Evolutionary conservation across 2,113 vertebrate species (phyloP), one percentile per base, ranked within the genome.

Genomic region (Dolichotis patagonum): DNA sequence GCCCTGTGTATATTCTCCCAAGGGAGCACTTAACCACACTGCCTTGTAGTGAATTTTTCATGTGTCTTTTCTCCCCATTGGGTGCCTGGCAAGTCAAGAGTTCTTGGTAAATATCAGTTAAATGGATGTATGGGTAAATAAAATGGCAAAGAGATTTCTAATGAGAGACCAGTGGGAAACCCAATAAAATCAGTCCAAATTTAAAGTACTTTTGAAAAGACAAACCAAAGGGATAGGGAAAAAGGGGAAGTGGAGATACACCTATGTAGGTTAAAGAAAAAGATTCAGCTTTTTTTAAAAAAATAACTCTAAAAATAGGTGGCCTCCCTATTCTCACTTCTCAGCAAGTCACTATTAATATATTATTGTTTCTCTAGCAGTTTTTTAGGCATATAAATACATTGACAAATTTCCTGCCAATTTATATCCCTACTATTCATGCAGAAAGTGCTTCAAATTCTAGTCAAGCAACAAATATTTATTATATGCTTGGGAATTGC

Each of bases 231-330:
- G 24, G 24, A 71, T 2, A 14, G 12, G 10, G 16, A 17, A 30
- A 30, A 93, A 13, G 7, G 32, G n/a, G 16, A 49, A 5, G 11
- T 63, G 82, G 56, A 56, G 9, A 5, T 63, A 54, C 24, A 8
- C n/a, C 65, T 67, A n/a, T 41, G 38, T 87, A 43, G 11, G 13
- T 73, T 90, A 91, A 92, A 1, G 8, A 14, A 67, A 89, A 96
- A 52, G 7, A 81, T 2, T 78, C 20, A 87, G 10, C 24, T 86
- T 35, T 86, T 35, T n/a, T 41, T 65, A 28, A 67, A 54, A 67
- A 77, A 41, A 83, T 67, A 49, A 80, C 13, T 41, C 20, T 38
- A 46, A 83, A 93, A 65, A 96, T 85, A 85, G 94, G 92, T 88
- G 4, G 26, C 8, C 7, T 91, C 78, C 17, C 49, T 90, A 88